Percentiles rank a stretch among this genome's conserved stretches.
These are phyloP conservation scores for Bimastos eiseni DNA, from an alignment of 2,888 invertebrate species.

Conservation along the genomic window DNA sequence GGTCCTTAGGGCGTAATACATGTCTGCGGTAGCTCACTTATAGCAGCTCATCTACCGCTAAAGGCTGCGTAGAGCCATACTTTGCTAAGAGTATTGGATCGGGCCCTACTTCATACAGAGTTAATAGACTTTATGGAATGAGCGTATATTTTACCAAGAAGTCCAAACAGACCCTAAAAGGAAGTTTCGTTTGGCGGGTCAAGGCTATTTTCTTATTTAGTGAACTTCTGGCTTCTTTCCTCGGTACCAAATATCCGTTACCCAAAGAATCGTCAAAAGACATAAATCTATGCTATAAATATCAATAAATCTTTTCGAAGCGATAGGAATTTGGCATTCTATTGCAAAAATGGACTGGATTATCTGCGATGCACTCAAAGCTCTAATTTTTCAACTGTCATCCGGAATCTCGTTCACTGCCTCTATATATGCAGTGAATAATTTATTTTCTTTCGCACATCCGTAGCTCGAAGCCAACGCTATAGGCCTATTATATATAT, in stretches of 20 bases:
- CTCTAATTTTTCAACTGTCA: neutral
- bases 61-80: neutral
- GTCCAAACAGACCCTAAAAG: neutral
- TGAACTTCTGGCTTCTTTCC: neutral
- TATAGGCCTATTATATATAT: too few relatives aligned
- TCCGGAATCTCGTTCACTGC: neutral
- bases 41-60: neutral
- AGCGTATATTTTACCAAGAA: neutral
- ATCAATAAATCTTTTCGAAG: neutral
- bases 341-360: neutral
- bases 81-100: neutral
- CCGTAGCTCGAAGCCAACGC: too few relatives aligned
- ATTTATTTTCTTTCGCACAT: too few relatives aligned
- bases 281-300: neutral
- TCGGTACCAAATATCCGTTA: neutral
- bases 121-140: neutral
- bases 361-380: neutral
- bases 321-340: neutral
- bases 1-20: neutral
- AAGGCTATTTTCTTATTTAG: neutral
- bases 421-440: too few relatives aligned
- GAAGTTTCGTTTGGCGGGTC: neutral
- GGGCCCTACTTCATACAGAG: too few relatives aligned
- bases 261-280: neutral
- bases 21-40: slow-evolving; percentile 2